These are phyloP conservation scores for Asbolus verrucosus DNA, from an alignment of 1,140 invertebrate species.

Conservation along the genomic window DNA sequence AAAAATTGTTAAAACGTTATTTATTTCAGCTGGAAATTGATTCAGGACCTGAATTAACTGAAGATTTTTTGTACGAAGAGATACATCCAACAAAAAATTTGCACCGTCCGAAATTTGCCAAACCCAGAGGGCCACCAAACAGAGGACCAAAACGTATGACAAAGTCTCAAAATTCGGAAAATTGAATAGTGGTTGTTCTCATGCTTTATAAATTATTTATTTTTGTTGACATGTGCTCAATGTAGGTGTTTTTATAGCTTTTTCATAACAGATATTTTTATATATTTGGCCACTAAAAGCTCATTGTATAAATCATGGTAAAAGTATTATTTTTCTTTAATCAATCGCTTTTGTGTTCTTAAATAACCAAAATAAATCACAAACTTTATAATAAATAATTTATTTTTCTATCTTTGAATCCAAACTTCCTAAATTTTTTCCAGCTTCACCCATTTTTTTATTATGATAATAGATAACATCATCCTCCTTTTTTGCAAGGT, in stretches of 20 bases:
- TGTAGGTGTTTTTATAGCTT: conserved; percentile 29
- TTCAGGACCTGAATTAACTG: conserved; percentile 87
- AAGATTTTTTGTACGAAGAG: conserved; percentile 91
- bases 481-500: conserved; percentile 55
- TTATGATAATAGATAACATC: conserved; percentile 51
- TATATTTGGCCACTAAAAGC: conserved; percentile 8
- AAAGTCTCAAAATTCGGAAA: conserved; percentile 67
- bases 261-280: conserved; percentile 36
- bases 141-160: conserved; percentile 92
- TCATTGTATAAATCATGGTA: conserved; percentile 25
- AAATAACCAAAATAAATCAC: conserved; percentile 21
- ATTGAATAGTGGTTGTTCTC: conserved; percentile 16
- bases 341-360: conserved; percentile 29
- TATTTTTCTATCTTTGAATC: conserved; percentile 41
- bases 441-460: conserved; percentile 46
- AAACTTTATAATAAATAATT: conserved; percentile 43
- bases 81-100: conserved; percentile 94
- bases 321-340: conserved; percentile 5
- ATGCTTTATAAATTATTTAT: conserved; percentile 41
- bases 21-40: conserved; percentile 92
- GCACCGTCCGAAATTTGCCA: conserved; percentile 91
- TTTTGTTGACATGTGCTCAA: conserved; percentile 15
- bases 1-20: not conserved
- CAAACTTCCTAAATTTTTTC: conserved; percentile 54
- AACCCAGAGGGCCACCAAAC: conserved; percentile 93